Conservation (phyloP, 2,888 invertebrate species). For the Rhingia rostrata region DNA sequence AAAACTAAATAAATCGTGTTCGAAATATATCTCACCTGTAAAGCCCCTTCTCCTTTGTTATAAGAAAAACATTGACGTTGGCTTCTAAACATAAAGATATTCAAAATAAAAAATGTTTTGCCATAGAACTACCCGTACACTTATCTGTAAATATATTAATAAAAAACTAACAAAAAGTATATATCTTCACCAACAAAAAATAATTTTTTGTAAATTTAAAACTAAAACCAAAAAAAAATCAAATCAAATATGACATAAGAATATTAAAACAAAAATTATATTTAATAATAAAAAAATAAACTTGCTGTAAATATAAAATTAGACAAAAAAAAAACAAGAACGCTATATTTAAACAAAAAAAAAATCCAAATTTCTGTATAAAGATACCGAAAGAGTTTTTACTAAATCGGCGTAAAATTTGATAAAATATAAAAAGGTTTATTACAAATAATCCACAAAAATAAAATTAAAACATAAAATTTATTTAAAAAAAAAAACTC, state of each 20-base stretch:
- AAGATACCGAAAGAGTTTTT: conserved; percentile 56
- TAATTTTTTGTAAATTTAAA: conserved; percentile 55
- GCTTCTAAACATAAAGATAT: conserved; percentile 16
- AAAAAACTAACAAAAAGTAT: conserved; percentile 34
- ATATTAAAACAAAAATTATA: conserved; percentile 15
- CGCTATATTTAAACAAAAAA: conserved; percentile 37
- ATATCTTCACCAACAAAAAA: conserved; percentile 33
- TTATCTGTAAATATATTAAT: conserved; percentile 60
- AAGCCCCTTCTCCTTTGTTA: not conserved
- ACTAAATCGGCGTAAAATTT: conserved; percentile 51
- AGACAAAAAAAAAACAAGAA: conserved; percentile 12
- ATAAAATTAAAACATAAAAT: conserved; percentile 8
- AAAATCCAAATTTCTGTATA: conserved; percentile 51
- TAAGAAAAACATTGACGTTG: conserved; percentile 6
- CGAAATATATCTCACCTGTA: conserved; percentile 18
- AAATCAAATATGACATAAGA: conserved; percentile 47
- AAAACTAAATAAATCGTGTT: too few species aligned
- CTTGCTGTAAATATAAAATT: conserved; percentile 57
- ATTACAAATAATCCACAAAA: conserved; percentile 30
- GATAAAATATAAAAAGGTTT: conserved; percentile 34
- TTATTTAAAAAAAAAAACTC: conserved; percentile 59
- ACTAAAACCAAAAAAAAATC: conserved; percentile 25
- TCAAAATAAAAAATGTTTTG: conserved; percentile 10
- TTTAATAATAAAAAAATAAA: conserved; percentile 37
- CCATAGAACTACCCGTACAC: conserved; percentile 43